phyloP scores from a whole-genome alignment of 2,113 vertebrate genomes.

The Myiopsitta monachus region DNA sequence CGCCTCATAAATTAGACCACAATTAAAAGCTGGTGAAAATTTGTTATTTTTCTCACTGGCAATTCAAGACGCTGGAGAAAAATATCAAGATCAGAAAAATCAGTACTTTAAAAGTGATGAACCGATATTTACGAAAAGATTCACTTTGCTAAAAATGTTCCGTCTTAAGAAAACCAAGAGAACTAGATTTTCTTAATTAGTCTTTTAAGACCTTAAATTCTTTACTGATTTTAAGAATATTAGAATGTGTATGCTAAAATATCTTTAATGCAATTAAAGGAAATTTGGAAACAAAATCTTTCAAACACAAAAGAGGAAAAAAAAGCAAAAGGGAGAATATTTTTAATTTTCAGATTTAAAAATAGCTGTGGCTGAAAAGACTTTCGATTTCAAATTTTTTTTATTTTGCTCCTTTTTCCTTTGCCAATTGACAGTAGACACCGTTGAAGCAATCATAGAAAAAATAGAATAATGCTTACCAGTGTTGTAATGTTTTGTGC shows the following conservation, averaged over 20 bases:
- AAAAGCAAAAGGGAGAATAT: background rate
- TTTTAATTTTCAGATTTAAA: background rate
- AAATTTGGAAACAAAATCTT: background rate
- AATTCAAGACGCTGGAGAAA: background rate
- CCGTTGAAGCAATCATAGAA: background rate
- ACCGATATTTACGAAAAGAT: background rate
- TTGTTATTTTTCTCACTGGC: background rate
- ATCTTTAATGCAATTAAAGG: background rate
- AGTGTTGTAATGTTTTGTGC: constrained; percentile 98
- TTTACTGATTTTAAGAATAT: background rate
- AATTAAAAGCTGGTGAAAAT: background rate
- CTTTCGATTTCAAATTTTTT: background rate
- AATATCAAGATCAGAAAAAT: background rate
- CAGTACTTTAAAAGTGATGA: background rate
- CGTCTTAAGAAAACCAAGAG: background rate
- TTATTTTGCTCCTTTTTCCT: background rate
- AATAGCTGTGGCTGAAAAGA: background rate
- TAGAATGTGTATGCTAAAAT: background rate
- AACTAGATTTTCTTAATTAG: background rate
- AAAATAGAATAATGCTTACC: constrained; percentile 73
- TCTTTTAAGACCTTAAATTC: background rate
- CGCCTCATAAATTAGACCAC: background rate
- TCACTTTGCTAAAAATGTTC: background rate
- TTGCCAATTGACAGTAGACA: background rate
- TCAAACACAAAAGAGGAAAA: background rate